phyloP scores from a whole-genome alignment of 2,113 vertebrate genomes.

The Saccopteryx bilineata region DNA sequence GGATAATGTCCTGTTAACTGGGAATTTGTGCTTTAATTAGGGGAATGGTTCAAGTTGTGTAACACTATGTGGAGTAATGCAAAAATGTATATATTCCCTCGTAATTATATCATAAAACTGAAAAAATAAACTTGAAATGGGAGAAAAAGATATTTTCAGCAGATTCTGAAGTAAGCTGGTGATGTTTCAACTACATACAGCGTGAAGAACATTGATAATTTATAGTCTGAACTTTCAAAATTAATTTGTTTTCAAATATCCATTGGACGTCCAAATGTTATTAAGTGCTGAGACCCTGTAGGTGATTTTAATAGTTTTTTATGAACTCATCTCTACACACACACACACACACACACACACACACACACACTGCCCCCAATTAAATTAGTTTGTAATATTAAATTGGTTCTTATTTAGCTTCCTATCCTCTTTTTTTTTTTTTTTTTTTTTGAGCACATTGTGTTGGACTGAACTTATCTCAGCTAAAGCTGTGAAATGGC shows the following conservation, averaged over 20 bases:
- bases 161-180: not conserved
- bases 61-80: not conserved
- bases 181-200: not conserved
- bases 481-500: not conserved
- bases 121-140: conserved; percentile 2
- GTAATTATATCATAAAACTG: not conserved
- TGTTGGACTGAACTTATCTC: not conserved
- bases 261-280: not conserved
- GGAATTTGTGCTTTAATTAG: not conserved
- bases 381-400: not conserved
- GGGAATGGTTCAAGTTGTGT: not conserved
- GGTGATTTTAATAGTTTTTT: not conserved
- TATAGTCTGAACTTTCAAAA: conserved; percentile 1
- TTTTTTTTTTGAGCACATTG: not conserved
- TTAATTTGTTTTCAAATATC: not conserved
- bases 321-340: not conserved
- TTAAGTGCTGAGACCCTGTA: not conserved
- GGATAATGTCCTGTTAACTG: not conserved
- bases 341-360: too few species aligned
- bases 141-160: not conserved
- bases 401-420: not conserved
- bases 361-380: not conserved
- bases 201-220: not conserved
- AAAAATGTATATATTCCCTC: not conserved
- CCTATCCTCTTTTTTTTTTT: not conserved